Base-by-base conservation (phyloP, 2,888 invertebrate genomes). In the Hypolimnas misippus region DNA sequence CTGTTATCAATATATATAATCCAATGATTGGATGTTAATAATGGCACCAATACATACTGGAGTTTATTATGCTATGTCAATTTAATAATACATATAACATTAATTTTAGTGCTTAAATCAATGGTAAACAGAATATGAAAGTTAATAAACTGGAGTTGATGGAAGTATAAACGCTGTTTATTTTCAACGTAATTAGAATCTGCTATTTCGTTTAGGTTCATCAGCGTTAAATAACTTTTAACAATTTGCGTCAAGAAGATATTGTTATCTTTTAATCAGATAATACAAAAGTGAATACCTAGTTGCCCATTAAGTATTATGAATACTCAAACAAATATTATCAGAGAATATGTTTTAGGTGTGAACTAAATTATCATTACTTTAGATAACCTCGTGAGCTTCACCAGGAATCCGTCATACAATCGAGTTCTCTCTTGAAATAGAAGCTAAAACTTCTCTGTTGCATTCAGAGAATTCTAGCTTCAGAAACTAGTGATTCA, bases 401-500 rank as follows among this genome's bases (percentile, higher is more conserved):
- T 16, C 17, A 19, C 17, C 19, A 19, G 44, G 44, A 46, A 46
- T 46, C 3, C 19, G 44, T 46, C 44, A 46, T 46, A 21, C 21
- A 42, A 10, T 46, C 44, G 19, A 46, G 44, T 46, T 57, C 17
- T 29, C 19, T 52, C 49, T 53, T n/a, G 33, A 49, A 33, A 61
- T 57, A 38, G 19, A 54, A 62, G 50, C 62, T 65, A 62, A 55
- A 65, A 65, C 51, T 58, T 57, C 54, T 57, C 54, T 57, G 54
- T 42, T 33, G 57, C 54, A 58, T 65, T 65, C 62, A 52, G 19
- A 49, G 51, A 57, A 63, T 60, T 38, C 42, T 40, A 57, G 68
- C 66, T 65, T 65, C 61, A 65, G 65, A 65, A 67, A 70, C 51
- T 66, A 62, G 63, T 62, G 63, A 67, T 69, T 69, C 67, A 67